Base-by-base conservation (phyloP, 2,797 vertebrate species). In the Cacajao melanocephalus region DNA sequence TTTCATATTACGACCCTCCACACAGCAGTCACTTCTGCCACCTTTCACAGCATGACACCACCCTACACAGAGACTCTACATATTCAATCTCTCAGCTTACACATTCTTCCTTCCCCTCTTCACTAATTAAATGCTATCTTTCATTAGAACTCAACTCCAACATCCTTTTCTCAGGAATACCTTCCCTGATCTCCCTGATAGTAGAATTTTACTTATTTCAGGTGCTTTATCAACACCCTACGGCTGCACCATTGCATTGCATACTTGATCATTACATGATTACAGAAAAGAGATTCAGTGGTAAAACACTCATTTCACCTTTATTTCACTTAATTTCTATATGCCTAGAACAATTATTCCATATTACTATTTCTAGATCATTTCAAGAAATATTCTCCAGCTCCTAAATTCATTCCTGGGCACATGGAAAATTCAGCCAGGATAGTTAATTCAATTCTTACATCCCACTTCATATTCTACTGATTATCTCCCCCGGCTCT, bases 361-460 rank as follows among this genome's bases (percentile, higher is more conserved):
- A 72, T 50, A 89, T 6, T 82, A 30, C 48, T 95, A 39, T 78
- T 91, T 97, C 48, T 82, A 76, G 79, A 94, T 58, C 55, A 94
- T 78, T 88, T 46, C 44, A 90, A 78, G 48, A 79, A 36, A 52
- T 24, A 52, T 41, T 90, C 41, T 64, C 15, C 11, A 88, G 28
- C 24, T 80, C 30, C 57, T 44, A 64, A 67, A 30, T 39, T 75
- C 26, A 89, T 50, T 58, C 36, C 30, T 88, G 22, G 13, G 57
- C 86, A 79, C 33, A 78, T 5, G 19, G 36, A 75, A 94, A 89
- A 93, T 30, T 87, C 48, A 87, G 5, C 36, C 48, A 95, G 90
- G 48, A 95, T 1, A 86, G 61, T 73, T 86, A 75, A 94, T 46
- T n/a, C n/a, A 95, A 72, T 94, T 88, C 81, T 90, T 50, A 87